Evolutionary conservation across 2,888 invertebrate genomes (phyloP), one percentile per base, ranked within the genome.

Genomic region (Amaurobius ferox): DNA sequence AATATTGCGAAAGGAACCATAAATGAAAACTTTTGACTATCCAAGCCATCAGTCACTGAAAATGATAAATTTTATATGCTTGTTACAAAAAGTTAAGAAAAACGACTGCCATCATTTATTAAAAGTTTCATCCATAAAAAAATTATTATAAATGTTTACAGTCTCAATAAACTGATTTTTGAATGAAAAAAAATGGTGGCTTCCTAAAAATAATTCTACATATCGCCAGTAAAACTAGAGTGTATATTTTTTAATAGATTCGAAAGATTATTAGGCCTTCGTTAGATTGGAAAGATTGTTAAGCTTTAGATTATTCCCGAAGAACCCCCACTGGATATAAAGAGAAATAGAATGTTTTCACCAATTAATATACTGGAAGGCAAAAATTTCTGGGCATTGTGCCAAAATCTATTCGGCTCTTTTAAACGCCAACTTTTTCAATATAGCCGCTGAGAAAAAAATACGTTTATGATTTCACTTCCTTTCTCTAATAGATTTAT

Each of bases 361-460:
- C 74, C 74, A 74, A 74, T 74, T 74, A 64, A 39, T 74, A 40
- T n/a, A 64, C 40, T 1, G 40, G 64, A 11, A 39, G 23, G 55
- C 55, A 55, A 55, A 55, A 62, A 40, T 35, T 28, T 62, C 39
- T 19, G 32, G 74, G 74, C 64, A 40, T 11, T 40, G n/a, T 74
- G 74, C 74, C 74, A 74, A 74, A 23, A 32, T 32, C 55, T n/a
- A 48, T 23, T 55, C 23, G 55, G 55, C 5, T 55, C 55, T 55
- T 55, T 55, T 55, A 55, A 55, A 16, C 44, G 16, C 23, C 3
- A 55, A 55, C 23, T 55, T 55, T 55, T 55, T 55, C 55, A 55
- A 55, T 55, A 55, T 55, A 23, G 55, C 55, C 16, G 19, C 55
- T 23, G 23, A 13, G 55, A 55, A 55, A 55, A 55, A 55, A 23